Evolutionary conservation across 2,888 invertebrate genomes (phyloP).

Genomic region (Epistrophe eligans): DNA sequence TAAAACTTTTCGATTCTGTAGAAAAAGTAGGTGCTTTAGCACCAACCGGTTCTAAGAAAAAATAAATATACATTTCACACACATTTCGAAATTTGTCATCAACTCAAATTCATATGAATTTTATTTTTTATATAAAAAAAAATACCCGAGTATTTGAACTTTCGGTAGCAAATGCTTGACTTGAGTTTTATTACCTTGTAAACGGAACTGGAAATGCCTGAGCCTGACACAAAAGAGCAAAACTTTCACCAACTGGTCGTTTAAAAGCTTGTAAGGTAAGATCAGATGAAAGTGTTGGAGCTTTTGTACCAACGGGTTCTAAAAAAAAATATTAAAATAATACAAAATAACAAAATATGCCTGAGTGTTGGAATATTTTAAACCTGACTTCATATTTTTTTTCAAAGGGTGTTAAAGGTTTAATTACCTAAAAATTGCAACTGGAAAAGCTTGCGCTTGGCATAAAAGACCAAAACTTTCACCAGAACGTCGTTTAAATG

Average conservation of each 20-base stretch:
- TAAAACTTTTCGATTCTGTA: conserved; percentile 86
- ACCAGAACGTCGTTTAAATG: conserved; percentile 85
- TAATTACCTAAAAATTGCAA: conserved; percentile 65
- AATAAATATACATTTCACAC: too few species aligned
- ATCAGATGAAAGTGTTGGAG: conserved; percentile 84
- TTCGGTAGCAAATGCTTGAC: conserved; percentile 46
- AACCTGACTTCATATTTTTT: neutral
- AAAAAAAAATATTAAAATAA: neutral
- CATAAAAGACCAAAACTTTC: conserved; percentile 85
- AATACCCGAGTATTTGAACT: conserved; percentile 14
- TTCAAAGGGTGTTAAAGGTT: neutral
- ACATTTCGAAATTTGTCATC: neutral
- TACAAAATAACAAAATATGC: conserved; percentile 18
- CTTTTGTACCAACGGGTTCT: conserved; percentile 87
- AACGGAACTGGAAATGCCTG: conserved; percentile 88
- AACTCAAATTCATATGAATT: neutral
- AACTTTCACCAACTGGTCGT: conserved; percentile 83
- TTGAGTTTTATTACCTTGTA: conserved; percentile 85
- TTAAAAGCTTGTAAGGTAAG: conserved; percentile 66
- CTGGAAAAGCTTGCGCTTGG: conserved; percentile 89
- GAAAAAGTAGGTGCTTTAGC: conserved; percentile 86
- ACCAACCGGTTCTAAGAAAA: conserved; percentile 86
- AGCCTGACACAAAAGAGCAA: conserved; percentile 87
- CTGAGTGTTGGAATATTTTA: conserved; percentile 16
- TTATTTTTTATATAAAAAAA: conserved; percentile 19